Conservation (phyloP, 2,888 invertebrate species). For the Rhagophthalmus giganteus region DNA sequence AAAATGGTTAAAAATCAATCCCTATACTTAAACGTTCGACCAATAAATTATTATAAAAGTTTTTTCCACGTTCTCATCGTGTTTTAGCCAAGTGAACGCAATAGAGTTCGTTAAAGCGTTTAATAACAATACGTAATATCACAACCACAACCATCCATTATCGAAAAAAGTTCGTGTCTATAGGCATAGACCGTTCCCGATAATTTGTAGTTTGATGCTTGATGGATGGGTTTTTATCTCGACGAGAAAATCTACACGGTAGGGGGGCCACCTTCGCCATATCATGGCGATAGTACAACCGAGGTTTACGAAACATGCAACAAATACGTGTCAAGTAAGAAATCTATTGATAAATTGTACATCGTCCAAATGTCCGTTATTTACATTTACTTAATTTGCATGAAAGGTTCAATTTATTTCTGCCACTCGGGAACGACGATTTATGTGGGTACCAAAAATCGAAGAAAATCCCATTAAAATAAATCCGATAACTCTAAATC, state of each 20-base stretch:
- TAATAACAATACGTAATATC: constrained; percentile 17
- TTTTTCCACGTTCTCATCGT: constrained; percentile 1
- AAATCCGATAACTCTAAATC: constrained; percentile 35
- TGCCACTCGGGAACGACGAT: no score
- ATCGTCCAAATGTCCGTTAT: not conserved
- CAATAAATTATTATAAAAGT: not conserved
- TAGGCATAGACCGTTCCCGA: constrained; percentile 16
- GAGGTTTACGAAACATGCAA: constrained; percentile 14
- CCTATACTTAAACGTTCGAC: not conserved
- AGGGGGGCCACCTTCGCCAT: constrained; percentile 21
- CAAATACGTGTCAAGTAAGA: constrained; percentile 21
- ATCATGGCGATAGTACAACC: constrained; percentile 8
- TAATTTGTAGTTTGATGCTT: constrained; percentile 29
- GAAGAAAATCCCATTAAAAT: constrained; percentile 21
- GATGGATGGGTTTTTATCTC: constrained; percentile 31
- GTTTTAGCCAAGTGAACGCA: not conserved
- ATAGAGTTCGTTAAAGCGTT: constrained; percentile 5
- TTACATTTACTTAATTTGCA: not conserved
- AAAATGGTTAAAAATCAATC: no score
- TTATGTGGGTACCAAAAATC: no score
- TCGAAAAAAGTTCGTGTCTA: constrained; percentile 13
- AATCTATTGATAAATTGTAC: constrained; percentile 20
- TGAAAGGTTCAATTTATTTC: not conserved
- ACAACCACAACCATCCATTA: constrained; percentile 20
- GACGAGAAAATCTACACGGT: constrained; percentile 28